These are phyloP conservation scores for Oxystoma pomonae DNA, from an alignment of 2,888 invertebrate genomes.

Conservation along the genomic window DNA sequence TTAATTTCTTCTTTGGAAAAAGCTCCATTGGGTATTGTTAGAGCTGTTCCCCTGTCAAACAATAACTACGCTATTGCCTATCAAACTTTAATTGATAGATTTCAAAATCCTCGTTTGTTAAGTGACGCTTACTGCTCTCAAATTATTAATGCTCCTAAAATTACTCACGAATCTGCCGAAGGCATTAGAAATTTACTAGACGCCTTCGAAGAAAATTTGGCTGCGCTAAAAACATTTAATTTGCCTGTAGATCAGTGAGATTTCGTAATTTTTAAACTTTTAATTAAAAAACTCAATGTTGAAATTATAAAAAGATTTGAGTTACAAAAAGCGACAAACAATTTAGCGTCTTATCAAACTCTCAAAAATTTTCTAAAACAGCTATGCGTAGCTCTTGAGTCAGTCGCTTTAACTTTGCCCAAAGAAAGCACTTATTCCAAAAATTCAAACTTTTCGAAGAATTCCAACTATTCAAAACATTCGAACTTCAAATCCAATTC, in stretches of 20 bases:
- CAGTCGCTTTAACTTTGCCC: not conserved
- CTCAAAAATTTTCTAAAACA: not conserved
- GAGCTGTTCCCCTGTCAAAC: too few species aligned
- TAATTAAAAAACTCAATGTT: not conserved
- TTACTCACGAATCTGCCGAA: not conserved
- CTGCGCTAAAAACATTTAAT: not conserved
- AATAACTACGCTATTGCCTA: too few species aligned
- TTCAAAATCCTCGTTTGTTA: too few species aligned
- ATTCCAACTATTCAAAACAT: too few species aligned
- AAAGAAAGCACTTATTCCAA: not conserved
- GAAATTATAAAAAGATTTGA: not conserved
- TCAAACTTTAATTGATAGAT: too few species aligned
- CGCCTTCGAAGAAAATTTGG: conserved; percentile 1
- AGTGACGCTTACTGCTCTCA: too few species aligned
- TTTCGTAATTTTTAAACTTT: conserved; percentile 1
- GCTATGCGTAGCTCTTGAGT: not conserved
- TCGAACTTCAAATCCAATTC: too few species aligned
- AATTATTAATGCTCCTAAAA: not conserved
- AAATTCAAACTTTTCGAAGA: not conserved
- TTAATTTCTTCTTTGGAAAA: too few species aligned
- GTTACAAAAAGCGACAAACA: not conserved
- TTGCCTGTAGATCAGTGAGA: not conserved
- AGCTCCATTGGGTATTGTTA: too few species aligned
- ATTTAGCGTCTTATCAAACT: not conserved
- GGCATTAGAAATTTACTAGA: not conserved